These are phyloP conservation scores for Chloebia gouldiae DNA, from an alignment of 2,113 vertebrate genomes.

Conservation along the genomic window DNA sequence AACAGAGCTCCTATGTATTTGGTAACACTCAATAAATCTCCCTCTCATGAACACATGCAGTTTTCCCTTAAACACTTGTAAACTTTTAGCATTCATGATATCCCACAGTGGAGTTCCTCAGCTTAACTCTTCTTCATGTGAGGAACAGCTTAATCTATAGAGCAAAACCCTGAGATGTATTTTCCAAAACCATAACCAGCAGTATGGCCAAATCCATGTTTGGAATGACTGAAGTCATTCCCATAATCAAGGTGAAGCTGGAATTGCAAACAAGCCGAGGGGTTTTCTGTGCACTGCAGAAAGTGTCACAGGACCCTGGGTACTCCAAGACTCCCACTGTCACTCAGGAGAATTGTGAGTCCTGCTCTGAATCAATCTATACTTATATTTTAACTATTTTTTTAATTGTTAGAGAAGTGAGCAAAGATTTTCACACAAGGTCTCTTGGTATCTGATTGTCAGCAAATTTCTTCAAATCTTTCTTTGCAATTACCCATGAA, in stretches of 20 bases:
- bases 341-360: neutral
- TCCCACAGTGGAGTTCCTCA: neutral
- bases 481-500: slow-evolving; percentile 31
- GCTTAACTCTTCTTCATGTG: neutral
- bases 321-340: too few relatives aligned
- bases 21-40: neutral
- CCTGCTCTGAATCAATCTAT: neutral
- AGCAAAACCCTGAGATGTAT: neutral
- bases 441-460: neutral
- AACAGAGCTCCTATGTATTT: neutral
- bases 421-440: neutral
- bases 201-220: neutral
- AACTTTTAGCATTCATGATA: neutral
- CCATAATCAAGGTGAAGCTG: neutral
- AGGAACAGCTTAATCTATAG: neutral
- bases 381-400: neutral
- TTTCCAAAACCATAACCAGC: neutral
- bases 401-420: neutral
- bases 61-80: neutral
- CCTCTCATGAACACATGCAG: neutral
- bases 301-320: neutral
- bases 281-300: neutral
- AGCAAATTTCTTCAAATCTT: slow-evolving; percentile 29
- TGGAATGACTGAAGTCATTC: neutral
- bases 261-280: neutral